Percentiles rank a stretch among this genome's conserved stretches.
phyloP scores from a whole-genome alignment of 2,113 vertebrate species.

The Laterallus jamaicensis region DNA sequence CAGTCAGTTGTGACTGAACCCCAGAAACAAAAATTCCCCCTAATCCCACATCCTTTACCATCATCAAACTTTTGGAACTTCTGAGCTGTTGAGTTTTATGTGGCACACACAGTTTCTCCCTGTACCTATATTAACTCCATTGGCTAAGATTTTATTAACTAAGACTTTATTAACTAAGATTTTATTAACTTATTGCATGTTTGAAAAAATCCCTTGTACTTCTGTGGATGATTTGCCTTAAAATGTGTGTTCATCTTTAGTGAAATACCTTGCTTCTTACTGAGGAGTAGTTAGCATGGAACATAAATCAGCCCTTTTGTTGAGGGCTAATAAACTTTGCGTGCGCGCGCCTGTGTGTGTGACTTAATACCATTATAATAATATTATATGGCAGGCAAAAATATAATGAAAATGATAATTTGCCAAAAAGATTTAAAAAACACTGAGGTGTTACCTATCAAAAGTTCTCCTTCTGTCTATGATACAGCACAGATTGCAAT shows the following conservation, averaged over 20 bases:
- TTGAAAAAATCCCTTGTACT: conserved; percentile 30
- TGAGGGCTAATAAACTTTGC: conserved; percentile 68
- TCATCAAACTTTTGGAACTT: conserved; percentile 64
- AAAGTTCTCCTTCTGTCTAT: conserved; percentile 90
- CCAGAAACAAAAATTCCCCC: neutral
- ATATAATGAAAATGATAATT: conserved; percentile 90
- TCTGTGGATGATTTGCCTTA: neutral
- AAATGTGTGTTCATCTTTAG: conserved; percentile 14
- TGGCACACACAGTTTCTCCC: neutral
- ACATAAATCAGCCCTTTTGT: conserved; percentile 69
- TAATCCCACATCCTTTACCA: neutral
- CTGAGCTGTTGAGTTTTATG: neutral
- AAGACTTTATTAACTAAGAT: neutral
- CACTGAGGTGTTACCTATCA: conserved; percentile 89
- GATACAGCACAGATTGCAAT: conserved; percentile 92
- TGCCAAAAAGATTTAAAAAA: conserved; percentile 89
- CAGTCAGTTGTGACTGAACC: conserved; percentile 23
- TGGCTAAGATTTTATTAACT: conserved; percentile 36
- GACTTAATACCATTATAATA: conserved; percentile 79
- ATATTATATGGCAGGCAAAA: conserved; percentile 88
- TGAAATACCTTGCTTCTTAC: conserved; percentile 43
- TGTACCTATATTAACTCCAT: conserved; percentile 4
- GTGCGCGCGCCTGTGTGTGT: neutral
- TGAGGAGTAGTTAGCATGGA: neutral
- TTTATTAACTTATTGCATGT: conserved; percentile 26